These are phyloP conservation scores for Hemibagrus wyckioides DNA, from an alignment of 2,113 vertebrate species.

Conservation along the genomic window DNA sequence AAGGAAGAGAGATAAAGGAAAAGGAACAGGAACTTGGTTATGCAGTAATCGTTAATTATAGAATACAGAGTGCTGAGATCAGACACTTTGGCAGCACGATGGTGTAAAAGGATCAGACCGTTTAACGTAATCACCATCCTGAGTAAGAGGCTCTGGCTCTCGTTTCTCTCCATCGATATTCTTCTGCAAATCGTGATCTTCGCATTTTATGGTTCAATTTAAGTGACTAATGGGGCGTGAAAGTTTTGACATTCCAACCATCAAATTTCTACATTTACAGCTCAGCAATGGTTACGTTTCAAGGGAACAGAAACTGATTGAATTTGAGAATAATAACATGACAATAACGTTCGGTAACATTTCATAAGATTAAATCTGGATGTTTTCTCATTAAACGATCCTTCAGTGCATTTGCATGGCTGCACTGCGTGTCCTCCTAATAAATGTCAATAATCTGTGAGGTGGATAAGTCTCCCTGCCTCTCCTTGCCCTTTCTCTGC, in stretches of 20 bases:
- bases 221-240: background rate
- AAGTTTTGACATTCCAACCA: background rate
- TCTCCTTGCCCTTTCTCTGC: background rate
- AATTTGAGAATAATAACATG: background rate
- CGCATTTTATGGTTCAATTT: background rate
- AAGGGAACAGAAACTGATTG: background rate
- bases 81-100: conserved; percentile 3
- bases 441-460: background rate
- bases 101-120: background rate
- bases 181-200: background rate
- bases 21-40: background rate
- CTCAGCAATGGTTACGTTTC: background rate
- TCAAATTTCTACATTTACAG: background rate
- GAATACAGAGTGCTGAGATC: conserved; percentile 16
- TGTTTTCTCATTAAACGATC: background rate
- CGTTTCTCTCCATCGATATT: background rate
- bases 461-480: background rate
- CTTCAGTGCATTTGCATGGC: background rate
- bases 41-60: background rate
- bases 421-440: background rate
- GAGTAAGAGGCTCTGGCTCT: background rate
- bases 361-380: background rate
- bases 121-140: background rate
- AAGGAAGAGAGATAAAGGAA: background rate
- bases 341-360: background rate